Percentiles rank a stretch among this genome's conserved stretches.
These are phyloP conservation scores for Lepidostoma basale DNA, from an alignment of 1,140 invertebrate genomes.

Conservation along the genomic window DNA sequence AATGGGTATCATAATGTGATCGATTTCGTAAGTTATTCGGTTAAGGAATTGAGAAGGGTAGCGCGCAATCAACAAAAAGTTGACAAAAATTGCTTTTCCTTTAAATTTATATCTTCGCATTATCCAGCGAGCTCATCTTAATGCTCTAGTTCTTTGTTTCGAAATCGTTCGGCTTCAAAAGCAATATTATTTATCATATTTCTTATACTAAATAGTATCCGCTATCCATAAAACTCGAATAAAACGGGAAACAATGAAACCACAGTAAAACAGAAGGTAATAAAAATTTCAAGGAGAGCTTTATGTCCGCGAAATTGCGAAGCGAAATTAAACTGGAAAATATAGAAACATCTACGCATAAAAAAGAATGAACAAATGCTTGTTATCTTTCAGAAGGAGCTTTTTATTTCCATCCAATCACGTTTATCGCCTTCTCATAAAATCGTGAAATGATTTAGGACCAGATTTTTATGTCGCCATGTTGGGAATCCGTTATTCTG, in stretches of 20 bases:
- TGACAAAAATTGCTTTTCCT: no score
- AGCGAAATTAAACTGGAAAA: slow-evolving; percentile 1
- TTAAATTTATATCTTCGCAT: no score
- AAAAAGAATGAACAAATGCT: slow-evolving; percentile 9
- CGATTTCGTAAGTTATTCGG: no score
- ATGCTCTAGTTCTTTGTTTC: no score
- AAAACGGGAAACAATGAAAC: slow-evolving; percentile 4
- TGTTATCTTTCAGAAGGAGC: slow-evolving; percentile 6
- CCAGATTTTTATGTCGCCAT: slow-evolving; percentile 29
- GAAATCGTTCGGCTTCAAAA: background rate
- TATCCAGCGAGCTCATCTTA: no score
- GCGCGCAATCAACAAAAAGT: no score
- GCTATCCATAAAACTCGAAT: background rate
- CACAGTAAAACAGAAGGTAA: background rate
- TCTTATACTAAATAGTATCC: background rate
- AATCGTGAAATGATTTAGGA: slow-evolving; percentile 30
- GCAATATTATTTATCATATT: background rate
- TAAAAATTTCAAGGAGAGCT: background rate
- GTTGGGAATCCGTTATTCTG: slow-evolving; percentile 28
- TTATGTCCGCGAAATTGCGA: background rate
- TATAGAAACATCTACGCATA: background rate
- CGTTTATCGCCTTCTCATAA: slow-evolving; percentile 31
- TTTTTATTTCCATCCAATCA: slow-evolving; percentile 31
- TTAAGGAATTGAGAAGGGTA: no score
- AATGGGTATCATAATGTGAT: no score